Percentiles rank a stretch among this genome's conserved stretches.
Evolutionary conservation across 2,113 vertebrate species (phyloP).

Genomic region (Regulus satrapa): DNA sequence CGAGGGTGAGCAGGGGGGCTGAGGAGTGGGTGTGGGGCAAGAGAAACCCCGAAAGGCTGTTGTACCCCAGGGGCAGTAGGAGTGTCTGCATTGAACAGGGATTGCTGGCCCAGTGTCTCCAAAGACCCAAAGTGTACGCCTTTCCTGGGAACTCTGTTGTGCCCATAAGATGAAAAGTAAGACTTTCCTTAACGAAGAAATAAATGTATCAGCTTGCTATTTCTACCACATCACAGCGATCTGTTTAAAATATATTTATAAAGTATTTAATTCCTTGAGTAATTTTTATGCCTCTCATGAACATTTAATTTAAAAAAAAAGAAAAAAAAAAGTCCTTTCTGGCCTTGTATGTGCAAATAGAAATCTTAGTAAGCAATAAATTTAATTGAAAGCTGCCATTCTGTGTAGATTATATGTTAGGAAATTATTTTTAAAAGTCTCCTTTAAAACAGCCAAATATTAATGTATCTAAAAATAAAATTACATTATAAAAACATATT

Average conservation of each 20-base stretch:
- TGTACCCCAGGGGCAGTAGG: no score
- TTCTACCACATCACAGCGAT: background rate
- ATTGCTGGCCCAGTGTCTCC: background rate
- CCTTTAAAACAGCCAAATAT: background rate
- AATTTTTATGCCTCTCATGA: background rate
- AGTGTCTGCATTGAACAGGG: background rate
- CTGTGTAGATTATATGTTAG: background rate
- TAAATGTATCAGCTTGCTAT: background rate
- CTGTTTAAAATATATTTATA: background rate
- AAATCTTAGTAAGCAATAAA: background rate
- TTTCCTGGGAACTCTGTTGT: background rate
- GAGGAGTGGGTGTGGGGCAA: background rate
- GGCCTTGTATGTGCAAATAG: background rate
- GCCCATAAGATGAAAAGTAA: background rate
- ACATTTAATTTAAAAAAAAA: background rate
- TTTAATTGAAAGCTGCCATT: background rate
- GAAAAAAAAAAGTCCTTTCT: background rate
- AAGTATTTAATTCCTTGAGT: background rate
- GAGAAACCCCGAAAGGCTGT: background rate
- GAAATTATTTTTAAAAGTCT: background rate
- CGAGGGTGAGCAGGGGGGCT: background rate
- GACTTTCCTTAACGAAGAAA: background rate
- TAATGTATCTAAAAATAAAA: background rate
- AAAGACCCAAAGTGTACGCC: background rate
- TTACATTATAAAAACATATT: background rate